Evolutionary conservation across 2,113 vertebrate genomes (phyloP), one percentile per base, ranked within the genome.

Genomic region (Probosciger aterrimus): DNA sequence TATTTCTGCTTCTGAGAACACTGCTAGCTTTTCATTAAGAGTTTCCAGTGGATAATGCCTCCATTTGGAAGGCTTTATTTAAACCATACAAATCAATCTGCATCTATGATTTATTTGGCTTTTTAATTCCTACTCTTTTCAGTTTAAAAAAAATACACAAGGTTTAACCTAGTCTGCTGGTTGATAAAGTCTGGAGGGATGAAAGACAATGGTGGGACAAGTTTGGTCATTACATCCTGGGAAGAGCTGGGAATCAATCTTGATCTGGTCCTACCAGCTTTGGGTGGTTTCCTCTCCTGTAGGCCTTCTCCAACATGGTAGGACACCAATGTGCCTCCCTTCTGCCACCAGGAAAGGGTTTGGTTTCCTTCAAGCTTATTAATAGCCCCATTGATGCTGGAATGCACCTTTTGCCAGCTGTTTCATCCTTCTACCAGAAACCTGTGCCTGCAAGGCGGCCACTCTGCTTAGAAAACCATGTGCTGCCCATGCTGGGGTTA

Each of bases 1-100:
- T n/a, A 96, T 86, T 73, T 78, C 93, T 82, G 85, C 95, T 49
- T 46, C 77, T 64, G 85, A 88, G 92, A 96, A 88, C 73, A 88
- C 62, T 62, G 52, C 82, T 92, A 86, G 76, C 64, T 90, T 89
- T 74, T 92, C 82, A 71, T 94, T 93, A 74, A 82, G 76, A n/a
- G 67, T 94, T 77, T 92, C 83, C 90, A 88, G 93, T 46, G 67
- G 91, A n/a, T 91, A 57, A 84, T 82, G 76, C 28, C 82, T 91
- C 63, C 44, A 68, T 71, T 95, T 88, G 43, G 94, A 92, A 82
- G 60, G 82, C 80, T 85, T 88, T 86, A 81, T 93, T 95, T 73
- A 97, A 89, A 81, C 92, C 81, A 41, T 63, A 78, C 30, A 83
- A 90, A 87, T 95, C 79, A 41, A 93, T 64, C 92, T 57, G 85